A percentile compares a stretch with the other conserved stretches of the same genome.
Conservation (phyloP, 2,888 invertebrate species). For the Neria commutata region DNA sequence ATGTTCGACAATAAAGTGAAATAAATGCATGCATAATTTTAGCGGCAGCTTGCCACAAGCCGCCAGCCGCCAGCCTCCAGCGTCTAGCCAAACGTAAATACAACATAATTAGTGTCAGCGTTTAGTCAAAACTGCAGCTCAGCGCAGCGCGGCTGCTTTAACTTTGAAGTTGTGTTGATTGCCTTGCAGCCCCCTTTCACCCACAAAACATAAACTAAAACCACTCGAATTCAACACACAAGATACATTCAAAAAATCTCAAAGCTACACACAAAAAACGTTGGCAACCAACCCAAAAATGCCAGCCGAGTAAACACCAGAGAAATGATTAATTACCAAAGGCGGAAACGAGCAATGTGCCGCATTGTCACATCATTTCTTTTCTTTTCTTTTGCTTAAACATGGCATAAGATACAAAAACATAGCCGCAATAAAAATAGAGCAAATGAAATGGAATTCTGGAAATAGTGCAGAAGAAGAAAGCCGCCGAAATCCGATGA, state of each 20-base stretch:
- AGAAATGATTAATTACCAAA: conserved; percentile 14
- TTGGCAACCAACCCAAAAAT: background rate
- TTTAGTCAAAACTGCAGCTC: background rate
- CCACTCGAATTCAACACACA: background rate
- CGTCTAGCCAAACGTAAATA: too few relatives aligned
- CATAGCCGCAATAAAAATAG: background rate
- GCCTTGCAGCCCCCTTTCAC: background rate
- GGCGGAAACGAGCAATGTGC: background rate
- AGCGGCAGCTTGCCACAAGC: too few relatives aligned
- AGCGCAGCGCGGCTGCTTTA: background rate
- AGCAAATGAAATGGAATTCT: background rate
- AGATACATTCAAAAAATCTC: background rate
- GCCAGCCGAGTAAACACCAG: background rate
- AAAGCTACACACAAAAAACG: background rate
- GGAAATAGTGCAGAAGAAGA: conserved; percentile 2
- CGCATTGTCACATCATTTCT: too few relatives aligned
- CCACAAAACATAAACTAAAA: background rate
- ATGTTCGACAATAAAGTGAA: background rate
- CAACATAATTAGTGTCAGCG: background rate
- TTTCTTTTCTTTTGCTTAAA: too few relatives aligned
- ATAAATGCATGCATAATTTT: background rate
- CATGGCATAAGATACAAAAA: too few relatives aligned
- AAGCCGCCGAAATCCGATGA: background rate
- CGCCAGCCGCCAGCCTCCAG: too few relatives aligned
- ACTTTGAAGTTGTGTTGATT: background rate